Base-by-base conservation (phyloP, 2,797 vertebrate species). In the Acropternis orthonyx region DNA sequence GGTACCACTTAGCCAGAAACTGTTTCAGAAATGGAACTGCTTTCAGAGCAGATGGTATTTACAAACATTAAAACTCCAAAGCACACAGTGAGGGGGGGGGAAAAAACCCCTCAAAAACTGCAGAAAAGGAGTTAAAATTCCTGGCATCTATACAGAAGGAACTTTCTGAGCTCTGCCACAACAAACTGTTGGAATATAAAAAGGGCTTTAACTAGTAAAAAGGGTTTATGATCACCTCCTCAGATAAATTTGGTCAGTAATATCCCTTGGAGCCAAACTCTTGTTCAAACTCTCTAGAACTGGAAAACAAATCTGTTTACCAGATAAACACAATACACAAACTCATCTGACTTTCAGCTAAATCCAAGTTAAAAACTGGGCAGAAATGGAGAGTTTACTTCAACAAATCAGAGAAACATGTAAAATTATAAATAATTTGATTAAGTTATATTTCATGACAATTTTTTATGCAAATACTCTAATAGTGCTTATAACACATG, bases 41-140 rank as follows among this genome's bases (percentile, higher is more conserved):
- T 90, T 83, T 87, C 59, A 65, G 16, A 93, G 46, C 76, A 87
- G 79, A 94, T 81, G 54, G 75, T 83, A 92, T 94, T 94, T 89
- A 86, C 66, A 92, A 88, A 82, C 27, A 82, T 41, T 72, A 67
- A 67, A 74, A 76, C 27, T 52, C 58, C 63, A 81, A 43, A 84
- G 61, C 67, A 88, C 24, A 62, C 19, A 62, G 30, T 7, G 4
- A 80, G 19, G 18, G 23, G 20, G 52, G 4, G 23, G 20, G 52
- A 3, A 10, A 74, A 63, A 68, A 82, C 73, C 56, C 10, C 9
- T 12, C 59, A 58, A 22, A 58, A 94, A 85, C 65, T 58, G 71
- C 0, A 51, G 34, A 88, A 91, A 69, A 85, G 1, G 1, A 82
- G 27, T 44, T 79, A 34, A 73, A 92, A 88, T 56, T 87, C 65